Evolutionary conservation across 2,113 vertebrate genomes (phyloP).

Genomic region (Candoia aspera): DNA sequence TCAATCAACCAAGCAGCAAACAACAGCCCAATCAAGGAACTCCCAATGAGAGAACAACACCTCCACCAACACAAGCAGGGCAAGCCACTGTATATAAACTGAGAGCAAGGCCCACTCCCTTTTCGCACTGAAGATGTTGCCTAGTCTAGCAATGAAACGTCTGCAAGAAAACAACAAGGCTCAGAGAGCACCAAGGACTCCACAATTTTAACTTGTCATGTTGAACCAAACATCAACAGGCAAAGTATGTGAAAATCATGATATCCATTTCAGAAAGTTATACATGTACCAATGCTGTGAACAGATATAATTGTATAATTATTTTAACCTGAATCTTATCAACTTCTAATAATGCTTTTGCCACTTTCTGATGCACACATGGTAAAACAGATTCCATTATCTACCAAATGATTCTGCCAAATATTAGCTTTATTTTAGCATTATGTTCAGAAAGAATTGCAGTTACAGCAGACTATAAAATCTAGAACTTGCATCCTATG

Average conservation of each 20-base stretch:
- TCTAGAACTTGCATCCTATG: not conserved
- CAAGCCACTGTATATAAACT: too few species aligned
- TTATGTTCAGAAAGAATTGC: not conserved
- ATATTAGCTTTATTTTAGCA: not conserved
- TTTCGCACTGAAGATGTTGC: too few species aligned
- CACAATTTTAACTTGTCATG: not conserved
- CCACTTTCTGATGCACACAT: not conserved
- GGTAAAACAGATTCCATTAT: not conserved
- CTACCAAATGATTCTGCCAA: not conserved
- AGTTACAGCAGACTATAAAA: not conserved
- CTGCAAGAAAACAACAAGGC: too few species aligned
- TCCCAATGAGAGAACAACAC: too few species aligned
- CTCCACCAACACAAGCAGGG: too few species aligned
- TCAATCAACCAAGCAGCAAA: too few species aligned
- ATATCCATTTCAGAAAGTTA: not conserved
- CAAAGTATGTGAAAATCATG: not conserved
- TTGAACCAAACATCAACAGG: too few species aligned
- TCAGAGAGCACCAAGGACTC: too few species aligned
- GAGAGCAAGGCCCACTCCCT: too few species aligned
- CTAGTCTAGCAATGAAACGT: too few species aligned
- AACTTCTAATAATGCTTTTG: not conserved
- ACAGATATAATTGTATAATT: not conserved
- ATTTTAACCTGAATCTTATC: constrained; percentile 2
- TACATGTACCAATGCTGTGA: not conserved
- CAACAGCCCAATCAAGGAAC: too few species aligned